These are phyloP conservation scores for Heliconius melpomene DNA, from an alignment of 1,140 invertebrate species.

Conservation along the genomic window DNA sequence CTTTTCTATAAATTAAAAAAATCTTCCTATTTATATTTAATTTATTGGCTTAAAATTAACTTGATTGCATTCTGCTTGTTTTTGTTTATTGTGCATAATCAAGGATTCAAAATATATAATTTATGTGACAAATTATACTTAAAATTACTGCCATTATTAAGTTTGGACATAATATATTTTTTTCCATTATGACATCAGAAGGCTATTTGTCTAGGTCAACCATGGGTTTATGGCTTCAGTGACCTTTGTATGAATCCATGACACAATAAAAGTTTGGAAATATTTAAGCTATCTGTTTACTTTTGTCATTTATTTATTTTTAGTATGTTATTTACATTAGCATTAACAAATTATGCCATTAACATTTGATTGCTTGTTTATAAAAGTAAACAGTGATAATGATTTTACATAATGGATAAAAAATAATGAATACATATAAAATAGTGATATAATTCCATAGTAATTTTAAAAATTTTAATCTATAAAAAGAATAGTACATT, in stretches of 20 bases:
- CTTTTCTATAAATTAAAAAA: no score
- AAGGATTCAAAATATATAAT: no score
- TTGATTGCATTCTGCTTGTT: no score
- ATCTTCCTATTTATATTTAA: no score
- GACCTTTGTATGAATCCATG: slow-evolving; percentile 17
- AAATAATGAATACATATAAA: no score
- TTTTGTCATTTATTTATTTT: background rate
- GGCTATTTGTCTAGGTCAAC: slow-evolving; percentile 26
- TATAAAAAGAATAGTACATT: no score
- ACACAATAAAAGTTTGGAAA: background rate
- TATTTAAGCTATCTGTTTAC: background rate
- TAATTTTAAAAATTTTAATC: no score
- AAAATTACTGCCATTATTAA: background rate
- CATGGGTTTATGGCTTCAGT: slow-evolving; percentile 18
- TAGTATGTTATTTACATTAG: background rate
- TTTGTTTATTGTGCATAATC: no score
- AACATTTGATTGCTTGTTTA: background rate
- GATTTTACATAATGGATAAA: no score
- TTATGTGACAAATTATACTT: no score
- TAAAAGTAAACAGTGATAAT: background rate
- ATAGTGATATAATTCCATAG: no score
- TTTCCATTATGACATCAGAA: slow-evolving; percentile 29
- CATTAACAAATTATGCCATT: background rate
- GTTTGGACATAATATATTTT: slow-evolving; percentile 12
- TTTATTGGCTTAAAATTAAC: no score